Percentiles rank a stretch among this genome's conserved stretches.
Conservation (phyloP, 2,888 invertebrate genomes). For the Acrobeloides nanus region DNA sequence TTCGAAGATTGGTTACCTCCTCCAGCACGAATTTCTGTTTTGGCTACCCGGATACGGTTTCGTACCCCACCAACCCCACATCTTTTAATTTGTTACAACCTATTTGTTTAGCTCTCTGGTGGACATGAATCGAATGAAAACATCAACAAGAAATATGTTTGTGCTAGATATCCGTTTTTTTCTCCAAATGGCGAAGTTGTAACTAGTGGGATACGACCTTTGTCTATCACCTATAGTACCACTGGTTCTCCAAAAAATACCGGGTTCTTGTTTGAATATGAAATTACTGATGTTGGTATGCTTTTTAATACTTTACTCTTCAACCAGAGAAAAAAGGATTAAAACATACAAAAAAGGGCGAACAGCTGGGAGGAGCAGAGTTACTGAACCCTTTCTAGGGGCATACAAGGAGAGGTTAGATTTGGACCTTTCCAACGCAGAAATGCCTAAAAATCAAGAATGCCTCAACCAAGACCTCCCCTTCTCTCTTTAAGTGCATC, state of each 20-base stretch:
- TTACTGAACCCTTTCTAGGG: too few relatives aligned
- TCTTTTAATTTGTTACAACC: not conserved
- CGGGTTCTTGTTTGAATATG: conserved; percentile 40
- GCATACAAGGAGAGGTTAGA: too few relatives aligned
- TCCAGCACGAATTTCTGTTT: too few relatives aligned
- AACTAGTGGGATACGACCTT: conserved; percentile 21
- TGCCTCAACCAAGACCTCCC: too few relatives aligned
- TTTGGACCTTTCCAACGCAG: too few relatives aligned
- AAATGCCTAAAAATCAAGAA: too few relatives aligned
- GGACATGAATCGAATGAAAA: conserved; percentile 30
- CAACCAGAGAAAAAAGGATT: too few relatives aligned
- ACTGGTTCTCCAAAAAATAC: conserved; percentile 35
- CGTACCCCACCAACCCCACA: too few relatives aligned
- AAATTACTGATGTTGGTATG: conserved; percentile 26
- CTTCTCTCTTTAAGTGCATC: too few relatives aligned
- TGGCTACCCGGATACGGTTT: too few relatives aligned
- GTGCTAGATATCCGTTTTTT: conserved; percentile 38
- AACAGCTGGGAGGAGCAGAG: not conserved
- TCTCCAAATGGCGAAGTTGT: conserved; percentile 32
- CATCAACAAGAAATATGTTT: conserved; percentile 36
- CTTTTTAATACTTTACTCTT: too few relatives aligned
- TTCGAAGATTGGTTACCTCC: too few relatives aligned
- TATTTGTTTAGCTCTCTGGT: conserved; percentile 30
- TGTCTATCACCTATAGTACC: conserved; percentile 26
- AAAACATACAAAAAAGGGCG: not conserved